Evolutionary conservation across 2,797 vertebrate genomes (phyloP).

Genomic region (Euthynnus affinis): DNA sequence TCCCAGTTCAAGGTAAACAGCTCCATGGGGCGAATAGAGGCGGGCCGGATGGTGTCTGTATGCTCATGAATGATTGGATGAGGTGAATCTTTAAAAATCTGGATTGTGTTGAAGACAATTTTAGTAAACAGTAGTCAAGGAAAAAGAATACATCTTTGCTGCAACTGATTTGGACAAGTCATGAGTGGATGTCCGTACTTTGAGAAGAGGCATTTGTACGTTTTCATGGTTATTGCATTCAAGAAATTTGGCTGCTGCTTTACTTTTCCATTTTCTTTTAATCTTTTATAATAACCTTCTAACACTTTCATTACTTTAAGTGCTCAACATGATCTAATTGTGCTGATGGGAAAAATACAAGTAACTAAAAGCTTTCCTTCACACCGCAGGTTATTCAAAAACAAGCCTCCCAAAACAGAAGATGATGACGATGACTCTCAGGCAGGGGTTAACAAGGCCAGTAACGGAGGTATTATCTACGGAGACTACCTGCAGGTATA

Average conservation of each 20-base stretch:
- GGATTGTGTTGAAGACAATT: constrained; percentile 12
- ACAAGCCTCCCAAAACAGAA: constrained; percentile 82
- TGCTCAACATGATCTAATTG: constrained; percentile 1
- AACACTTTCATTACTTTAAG: neutral
- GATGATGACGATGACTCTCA: constrained; percentile 89
- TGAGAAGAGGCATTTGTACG: constrained; percentile 85
- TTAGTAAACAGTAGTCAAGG: constrained; percentile 45
- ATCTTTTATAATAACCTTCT: neutral
- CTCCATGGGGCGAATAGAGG: constrained; percentile 61
- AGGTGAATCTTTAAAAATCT: constrained; percentile 73
- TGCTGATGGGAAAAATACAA: neutral
- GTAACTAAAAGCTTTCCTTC: constrained; percentile 37
- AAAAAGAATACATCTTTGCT: constrained; percentile 33
- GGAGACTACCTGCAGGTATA: constrained; percentile 93
- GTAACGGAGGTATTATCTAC: constrained; percentile 92
- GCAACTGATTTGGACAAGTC: constrained; percentile 53
- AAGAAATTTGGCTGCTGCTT: constrained; percentile 2
- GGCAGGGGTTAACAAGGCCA: constrained; percentile 90
- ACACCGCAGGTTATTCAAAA: constrained; percentile 87
- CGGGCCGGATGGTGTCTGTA: constrained; percentile 59
- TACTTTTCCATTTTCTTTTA: neutral
- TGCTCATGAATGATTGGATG: constrained; percentile 77
- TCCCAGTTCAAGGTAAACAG: constrained; percentile 41
- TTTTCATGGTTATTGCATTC: constrained; percentile 23
- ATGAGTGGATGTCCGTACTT: constrained; percentile 89